These are phyloP conservation scores for Melitaea cinxia DNA, from an alignment of 1,140 invertebrate genomes.

Conservation along the genomic window DNA sequence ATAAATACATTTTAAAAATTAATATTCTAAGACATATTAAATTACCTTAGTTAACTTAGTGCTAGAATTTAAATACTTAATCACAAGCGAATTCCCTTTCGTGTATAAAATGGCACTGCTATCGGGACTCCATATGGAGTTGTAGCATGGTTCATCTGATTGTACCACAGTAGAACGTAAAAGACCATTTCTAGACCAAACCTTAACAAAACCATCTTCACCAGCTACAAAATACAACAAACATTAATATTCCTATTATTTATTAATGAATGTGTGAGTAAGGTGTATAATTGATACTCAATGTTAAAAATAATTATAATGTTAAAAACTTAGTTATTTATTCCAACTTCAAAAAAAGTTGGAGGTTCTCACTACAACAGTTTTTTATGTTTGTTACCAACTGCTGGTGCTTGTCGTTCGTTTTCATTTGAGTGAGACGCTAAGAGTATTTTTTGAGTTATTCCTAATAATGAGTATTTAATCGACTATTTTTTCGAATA, in stretches of 20 bases:
- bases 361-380: too few relatives aligned
- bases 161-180: constrained; percentile 94
- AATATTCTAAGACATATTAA: too few relatives aligned
- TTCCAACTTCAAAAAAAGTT: too few relatives aligned
- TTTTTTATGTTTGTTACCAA: too few relatives aligned
- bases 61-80: constrained; percentile 95
- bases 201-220: constrained; percentile 97
- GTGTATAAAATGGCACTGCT: constrained; percentile 92
- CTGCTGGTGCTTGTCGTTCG: too few relatives aligned
- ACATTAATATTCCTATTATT: not conserved
- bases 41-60: constrained; percentile 91
- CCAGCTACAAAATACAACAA: constrained; percentile 85
- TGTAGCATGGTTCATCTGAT: constrained; percentile 90
- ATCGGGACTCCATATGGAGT: constrained; percentile 93
- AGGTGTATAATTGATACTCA: not conserved
- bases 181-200: constrained; percentile 98
- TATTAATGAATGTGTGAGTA: not conserved
- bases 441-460: too few relatives aligned
- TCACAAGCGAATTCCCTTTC: constrained; percentile 90
- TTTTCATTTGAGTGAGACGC: too few relatives aligned
- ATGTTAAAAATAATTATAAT: too few relatives aligned
- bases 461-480: too few relatives aligned
- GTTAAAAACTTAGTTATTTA: too few relatives aligned
- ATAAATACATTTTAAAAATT: not conserved
- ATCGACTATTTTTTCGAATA: too few relatives aligned